phyloP scores from a whole-genome alignment of 2,113 vertebrate genomes.

The Carollia perspicillata region DNA sequence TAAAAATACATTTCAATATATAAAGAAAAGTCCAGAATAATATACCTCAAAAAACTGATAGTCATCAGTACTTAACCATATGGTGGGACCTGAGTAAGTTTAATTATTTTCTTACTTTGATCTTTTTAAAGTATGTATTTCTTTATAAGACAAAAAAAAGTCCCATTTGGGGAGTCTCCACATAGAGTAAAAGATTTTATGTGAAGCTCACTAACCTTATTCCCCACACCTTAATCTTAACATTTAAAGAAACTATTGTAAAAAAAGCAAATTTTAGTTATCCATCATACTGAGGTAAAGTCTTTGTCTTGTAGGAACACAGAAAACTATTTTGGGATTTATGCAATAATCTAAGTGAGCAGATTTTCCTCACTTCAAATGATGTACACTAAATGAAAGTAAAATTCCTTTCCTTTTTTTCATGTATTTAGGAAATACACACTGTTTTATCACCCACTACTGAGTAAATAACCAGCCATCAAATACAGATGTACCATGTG shows the following conservation, averaged over 20 bases:
- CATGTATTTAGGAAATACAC: background rate
- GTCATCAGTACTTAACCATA: background rate
- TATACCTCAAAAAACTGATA: background rate
- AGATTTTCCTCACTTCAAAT: background rate
- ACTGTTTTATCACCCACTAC: background rate
- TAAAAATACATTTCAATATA: background rate
- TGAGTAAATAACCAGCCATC: background rate
- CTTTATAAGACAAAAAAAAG: background rate
- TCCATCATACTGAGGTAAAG: background rate
- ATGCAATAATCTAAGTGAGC: background rate
- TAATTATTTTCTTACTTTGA: constrained; percentile 13
- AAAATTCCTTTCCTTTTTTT: constrained; percentile 11
- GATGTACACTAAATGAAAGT: background rate
- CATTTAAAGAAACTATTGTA: background rate
- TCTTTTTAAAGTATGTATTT: background rate
- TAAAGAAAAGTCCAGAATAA: background rate
- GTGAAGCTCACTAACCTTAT: background rate
- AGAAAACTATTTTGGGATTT: background rate
- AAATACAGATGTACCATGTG: background rate
- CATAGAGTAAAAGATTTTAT: background rate
- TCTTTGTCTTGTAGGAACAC: background rate
- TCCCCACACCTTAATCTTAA: background rate
- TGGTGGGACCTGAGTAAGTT: background rate
- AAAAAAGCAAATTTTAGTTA: background rate
- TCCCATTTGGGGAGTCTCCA: background rate